A percentile compares a stretch with the other conserved stretches of the same genome.
These are phyloP conservation scores for Kryptopterus vitreolus DNA, from an alignment of 2,797 vertebrate genomes.

Conservation along the genomic window DNA sequence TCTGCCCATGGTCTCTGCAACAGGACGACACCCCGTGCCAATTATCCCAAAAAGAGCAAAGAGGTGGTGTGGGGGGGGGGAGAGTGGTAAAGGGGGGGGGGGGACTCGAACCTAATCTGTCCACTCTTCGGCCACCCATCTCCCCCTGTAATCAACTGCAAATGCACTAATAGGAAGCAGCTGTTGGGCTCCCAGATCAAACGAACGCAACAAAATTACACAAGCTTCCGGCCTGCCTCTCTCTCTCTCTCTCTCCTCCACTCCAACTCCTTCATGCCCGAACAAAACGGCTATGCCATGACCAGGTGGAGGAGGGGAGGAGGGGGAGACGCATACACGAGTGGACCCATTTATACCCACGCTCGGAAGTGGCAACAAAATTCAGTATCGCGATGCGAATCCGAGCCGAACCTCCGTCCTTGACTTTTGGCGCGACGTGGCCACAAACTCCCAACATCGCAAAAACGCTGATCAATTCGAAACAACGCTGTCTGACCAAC, in stretches of 20 bases:
- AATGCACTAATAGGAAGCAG: slow-evolving; percentile 82
- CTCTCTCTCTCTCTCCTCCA: slow-evolving; percentile 45
- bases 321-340: neutral
- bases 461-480: slow-evolving; percentile 34
- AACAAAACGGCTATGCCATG: slow-evolving; percentile 3
- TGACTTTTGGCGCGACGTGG: neutral
- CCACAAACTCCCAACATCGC: neutral
- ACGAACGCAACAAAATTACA: slow-evolving; percentile 72
- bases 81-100: slow-evolving; percentile 38
- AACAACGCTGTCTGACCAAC: slow-evolving; percentile 32
- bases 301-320: slow-evolving; percentile 14
- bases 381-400: neutral
- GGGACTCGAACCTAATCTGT: slow-evolving; percentile 60
- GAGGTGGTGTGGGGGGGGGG: slow-evolving; percentile 29
- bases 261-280: slow-evolving; percentile 20
- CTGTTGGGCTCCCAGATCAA: slow-evolving; percentile 77
- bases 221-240: slow-evolving; percentile 70
- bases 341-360: too few species aligned
- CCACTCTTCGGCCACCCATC: slow-evolving; percentile 60
- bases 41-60: slow-evolving; percentile 20
- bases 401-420: neutral
- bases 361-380: slow-evolving; percentile 25
- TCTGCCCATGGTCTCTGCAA: neutral
- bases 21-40: slow-evolving; percentile 9
- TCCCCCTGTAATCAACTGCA: slow-evolving; percentile 78